Evolutionary conservation across 1,140 invertebrate species (phyloP).

Genomic region (Tetraneura akinire): DNA sequence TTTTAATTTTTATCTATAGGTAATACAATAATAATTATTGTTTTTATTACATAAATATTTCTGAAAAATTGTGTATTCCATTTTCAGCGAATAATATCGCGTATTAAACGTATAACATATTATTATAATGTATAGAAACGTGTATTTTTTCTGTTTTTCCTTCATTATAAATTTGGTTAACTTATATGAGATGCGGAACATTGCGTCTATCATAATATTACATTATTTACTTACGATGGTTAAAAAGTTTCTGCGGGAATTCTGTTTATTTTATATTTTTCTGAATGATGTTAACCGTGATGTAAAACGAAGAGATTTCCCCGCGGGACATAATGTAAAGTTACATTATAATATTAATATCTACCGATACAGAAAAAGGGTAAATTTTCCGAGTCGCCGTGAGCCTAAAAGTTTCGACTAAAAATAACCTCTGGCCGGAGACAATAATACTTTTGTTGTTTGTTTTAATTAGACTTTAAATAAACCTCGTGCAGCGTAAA

Average conservation of each 20-base stretch:
- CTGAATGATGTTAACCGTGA: neutral
- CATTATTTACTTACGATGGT: neutral
- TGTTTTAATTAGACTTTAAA: constrained; percentile 45
- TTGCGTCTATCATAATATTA: too few species aligned
- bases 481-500: constrained; percentile 10
- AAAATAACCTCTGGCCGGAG: constrained; percentile 24
- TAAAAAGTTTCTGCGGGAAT: neutral
- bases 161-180: too few species aligned
- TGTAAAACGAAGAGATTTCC: constrained; percentile 36
- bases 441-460: constrained; percentile 47
- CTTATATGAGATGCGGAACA: too few species aligned
- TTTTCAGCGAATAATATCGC: too few species aligned
- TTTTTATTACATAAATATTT: too few species aligned
- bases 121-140: too few species aligned
- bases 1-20: too few species aligned
- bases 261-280: constrained; percentile 24
- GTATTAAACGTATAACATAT: too few species aligned
- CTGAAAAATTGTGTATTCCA: too few species aligned
- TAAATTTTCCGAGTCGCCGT: constrained; percentile 14
- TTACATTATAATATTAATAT: too few species aligned
- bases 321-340: constrained; percentile 19
- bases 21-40: too few species aligned
- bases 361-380: constrained; percentile 34
- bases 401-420: constrained; percentile 40
- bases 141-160: too few species aligned